Percentiles rank a stretch among this genome's conserved stretches.
Conservation (phyloP, 2,888 invertebrate species). For the Dasysyrphus albostriatus region DNA sequence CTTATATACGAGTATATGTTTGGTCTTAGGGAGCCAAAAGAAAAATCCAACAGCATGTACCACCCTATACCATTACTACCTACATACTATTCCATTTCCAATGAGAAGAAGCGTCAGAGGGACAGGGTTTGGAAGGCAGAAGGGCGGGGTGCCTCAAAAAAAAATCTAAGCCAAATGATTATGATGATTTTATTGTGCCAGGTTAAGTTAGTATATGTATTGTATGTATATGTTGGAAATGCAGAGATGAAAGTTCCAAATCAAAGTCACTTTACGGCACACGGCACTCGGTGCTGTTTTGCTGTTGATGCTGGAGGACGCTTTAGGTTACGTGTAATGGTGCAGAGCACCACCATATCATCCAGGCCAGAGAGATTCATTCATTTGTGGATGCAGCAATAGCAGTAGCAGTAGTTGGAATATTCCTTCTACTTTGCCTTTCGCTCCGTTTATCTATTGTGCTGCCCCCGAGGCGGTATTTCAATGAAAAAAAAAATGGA, state of each 20-base stretch:
- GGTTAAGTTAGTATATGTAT: conserved; percentile 55
- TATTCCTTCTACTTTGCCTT: background rate
- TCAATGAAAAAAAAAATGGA: conserved; percentile 38
- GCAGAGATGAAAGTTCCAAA: conserved; percentile 71
- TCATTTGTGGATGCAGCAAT: conserved; percentile 58
- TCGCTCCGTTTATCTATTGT: conserved; percentile 47
- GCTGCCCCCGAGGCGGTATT: conserved; percentile 55
- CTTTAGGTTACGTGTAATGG: conserved; percentile 56
- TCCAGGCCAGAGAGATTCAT: conserved; percentile 44
- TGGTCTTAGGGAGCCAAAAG: conserved; percentile 23
- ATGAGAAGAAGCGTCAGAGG: background rate
- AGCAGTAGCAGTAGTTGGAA: background rate
- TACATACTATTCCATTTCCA: background rate
- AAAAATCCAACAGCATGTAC: conserved; percentile 33
- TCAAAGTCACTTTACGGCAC: conserved; percentile 66
- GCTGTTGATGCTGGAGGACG: conserved; percentile 17
- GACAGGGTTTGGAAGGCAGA: background rate
- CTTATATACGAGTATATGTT: background rate
- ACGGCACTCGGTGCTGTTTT: conserved; percentile 11
- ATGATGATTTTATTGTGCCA: conserved; percentile 71
- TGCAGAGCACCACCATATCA: conserved; percentile 43
- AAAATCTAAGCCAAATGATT: conserved; percentile 70
- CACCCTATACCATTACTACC: background rate
- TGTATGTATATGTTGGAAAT: conserved; percentile 12
- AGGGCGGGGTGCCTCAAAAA: conserved; percentile 32